Conservation (phyloP, 2,797 vertebrate species). For the Ispidina lecontei region DNA sequence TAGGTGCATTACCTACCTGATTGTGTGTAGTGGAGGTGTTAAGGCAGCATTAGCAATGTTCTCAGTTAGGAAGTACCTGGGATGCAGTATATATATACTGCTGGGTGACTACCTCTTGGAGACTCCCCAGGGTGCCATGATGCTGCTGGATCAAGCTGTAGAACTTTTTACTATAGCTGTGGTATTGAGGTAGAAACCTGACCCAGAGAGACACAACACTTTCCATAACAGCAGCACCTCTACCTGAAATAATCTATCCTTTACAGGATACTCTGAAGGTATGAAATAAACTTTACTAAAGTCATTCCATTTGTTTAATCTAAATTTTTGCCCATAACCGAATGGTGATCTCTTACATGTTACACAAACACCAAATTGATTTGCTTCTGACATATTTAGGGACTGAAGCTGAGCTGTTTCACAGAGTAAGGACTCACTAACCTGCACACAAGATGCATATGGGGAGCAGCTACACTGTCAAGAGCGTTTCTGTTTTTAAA, state of each 20-base stretch:
- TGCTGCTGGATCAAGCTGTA: not conserved
- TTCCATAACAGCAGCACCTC: not conserved
- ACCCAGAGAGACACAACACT: not conserved
- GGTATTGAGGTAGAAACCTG: not conserved
- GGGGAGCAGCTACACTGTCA: not conserved
- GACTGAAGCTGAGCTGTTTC: not conserved
- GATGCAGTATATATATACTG: not conserved
- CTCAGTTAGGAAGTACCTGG: rapidly evolving
- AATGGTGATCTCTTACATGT: not conserved
- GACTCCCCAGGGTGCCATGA: not conserved
- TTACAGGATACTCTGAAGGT: not conserved
- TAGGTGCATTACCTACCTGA: not conserved
- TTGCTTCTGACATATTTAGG: not conserved
- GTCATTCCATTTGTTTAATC: not conserved
- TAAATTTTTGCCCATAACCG: not conserved
- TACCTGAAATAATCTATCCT: not conserved
- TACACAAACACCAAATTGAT: not conserved
- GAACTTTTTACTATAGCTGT: not conserved
- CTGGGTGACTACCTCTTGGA: not conserved
- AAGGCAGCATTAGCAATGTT: not conserved
- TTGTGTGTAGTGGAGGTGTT: not conserved
- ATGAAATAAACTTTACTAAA: not conserved
- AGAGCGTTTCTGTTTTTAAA: not conserved
- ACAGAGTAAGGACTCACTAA: not conserved
- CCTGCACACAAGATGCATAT: not conserved